A percentile compares a stretch with the other conserved stretches of the same genome.
Evolutionary conservation across 2,113 vertebrate species (phyloP).

Genomic region (Petaurus breviceps): DNA sequence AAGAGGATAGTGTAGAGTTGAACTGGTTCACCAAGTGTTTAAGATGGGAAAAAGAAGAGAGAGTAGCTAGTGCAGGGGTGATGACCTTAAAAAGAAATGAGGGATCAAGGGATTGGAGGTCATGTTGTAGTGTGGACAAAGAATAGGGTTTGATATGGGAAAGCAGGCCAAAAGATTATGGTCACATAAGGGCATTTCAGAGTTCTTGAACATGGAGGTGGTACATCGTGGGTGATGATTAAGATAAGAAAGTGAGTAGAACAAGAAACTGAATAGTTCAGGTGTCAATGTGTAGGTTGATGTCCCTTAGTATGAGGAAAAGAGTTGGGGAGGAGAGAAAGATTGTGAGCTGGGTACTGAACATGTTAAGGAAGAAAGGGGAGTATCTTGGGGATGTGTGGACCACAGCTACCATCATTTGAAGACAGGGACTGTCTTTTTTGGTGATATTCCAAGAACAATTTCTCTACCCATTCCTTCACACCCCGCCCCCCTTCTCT

Average conservation of each 20-base stretch:
- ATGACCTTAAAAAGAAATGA: not conserved
- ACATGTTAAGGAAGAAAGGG: not conserved
- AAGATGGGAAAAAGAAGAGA: not conserved
- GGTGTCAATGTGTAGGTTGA: not conserved
- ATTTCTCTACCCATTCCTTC: not conserved
- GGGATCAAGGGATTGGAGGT: not conserved
- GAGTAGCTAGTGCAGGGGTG: not conserved
- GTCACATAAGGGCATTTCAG: too few relatives aligned
- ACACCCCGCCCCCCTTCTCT: not conserved
- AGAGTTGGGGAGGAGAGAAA: not conserved
- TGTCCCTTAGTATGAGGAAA: not conserved
- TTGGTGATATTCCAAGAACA: too few relatives aligned
- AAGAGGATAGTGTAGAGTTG: not conserved
- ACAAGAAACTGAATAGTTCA: not conserved
- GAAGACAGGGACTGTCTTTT: not conserved
- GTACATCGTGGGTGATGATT: not conserved
- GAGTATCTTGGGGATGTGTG: not conserved
- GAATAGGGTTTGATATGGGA: not conserved
- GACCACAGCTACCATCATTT: not conserved
- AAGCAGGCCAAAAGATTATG: not conserved
- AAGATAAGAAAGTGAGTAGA: not conserved
- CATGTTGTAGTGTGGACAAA: not conserved
- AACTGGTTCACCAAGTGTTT: not conserved
- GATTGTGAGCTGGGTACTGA: not conserved
- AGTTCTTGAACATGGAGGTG: not conserved